phyloP scores from a whole-genome alignment of 2,888 invertebrate species.

The Lepidocyrtinus sp. region DNA sequence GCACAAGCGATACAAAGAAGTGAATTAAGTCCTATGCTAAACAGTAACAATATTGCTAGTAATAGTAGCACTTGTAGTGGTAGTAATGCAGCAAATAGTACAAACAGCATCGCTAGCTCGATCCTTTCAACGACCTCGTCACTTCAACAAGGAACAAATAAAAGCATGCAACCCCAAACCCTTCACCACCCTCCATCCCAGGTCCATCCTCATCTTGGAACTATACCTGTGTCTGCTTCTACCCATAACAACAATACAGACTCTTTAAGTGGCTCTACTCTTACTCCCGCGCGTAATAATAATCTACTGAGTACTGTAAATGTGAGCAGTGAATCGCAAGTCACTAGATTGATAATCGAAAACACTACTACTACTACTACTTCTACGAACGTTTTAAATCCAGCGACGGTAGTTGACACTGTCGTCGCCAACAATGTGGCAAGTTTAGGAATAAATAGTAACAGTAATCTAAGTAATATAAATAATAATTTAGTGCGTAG shows the following conservation, averaged over 20 bases:
- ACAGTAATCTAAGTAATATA: constrained; percentile 36
- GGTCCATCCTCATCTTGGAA: too few relatives aligned
- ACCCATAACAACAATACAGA: constrained; percentile 35
- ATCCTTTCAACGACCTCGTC: constrained; percentile 33
- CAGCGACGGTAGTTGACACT: too few relatives aligned
- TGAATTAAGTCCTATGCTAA: constrained; percentile 72
- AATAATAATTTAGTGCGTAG: constrained; percentile 56
- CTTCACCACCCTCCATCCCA: too few relatives aligned
- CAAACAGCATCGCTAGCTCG: constrained; percentile 62
- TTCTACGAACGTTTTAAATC: constrained; percentile 19
- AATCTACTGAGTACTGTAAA: constrained; percentile 42
- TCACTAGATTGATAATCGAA: constrained; percentile 52
- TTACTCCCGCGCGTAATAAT: constrained; percentile 38
- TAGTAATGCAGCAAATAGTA: constrained; percentile 66
- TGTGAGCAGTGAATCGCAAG: constrained; percentile 55
- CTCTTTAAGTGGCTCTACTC: constrained; percentile 35
- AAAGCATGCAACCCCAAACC: constrained; percentile 39
- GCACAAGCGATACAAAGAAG: constrained; percentile 87
- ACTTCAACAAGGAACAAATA: constrained; percentile 24
- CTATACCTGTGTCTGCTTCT: constrained; percentile 32
- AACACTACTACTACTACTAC: constrained; percentile 23
- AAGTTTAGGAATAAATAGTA: constrained; percentile 49
- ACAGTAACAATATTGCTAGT: constrained; percentile 48
- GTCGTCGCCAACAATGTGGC: constrained; percentile 39
- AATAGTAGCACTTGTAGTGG: constrained; percentile 47